Conservation (phyloP, 23 tunicate genomes). For the Styela plicata region DNA sequence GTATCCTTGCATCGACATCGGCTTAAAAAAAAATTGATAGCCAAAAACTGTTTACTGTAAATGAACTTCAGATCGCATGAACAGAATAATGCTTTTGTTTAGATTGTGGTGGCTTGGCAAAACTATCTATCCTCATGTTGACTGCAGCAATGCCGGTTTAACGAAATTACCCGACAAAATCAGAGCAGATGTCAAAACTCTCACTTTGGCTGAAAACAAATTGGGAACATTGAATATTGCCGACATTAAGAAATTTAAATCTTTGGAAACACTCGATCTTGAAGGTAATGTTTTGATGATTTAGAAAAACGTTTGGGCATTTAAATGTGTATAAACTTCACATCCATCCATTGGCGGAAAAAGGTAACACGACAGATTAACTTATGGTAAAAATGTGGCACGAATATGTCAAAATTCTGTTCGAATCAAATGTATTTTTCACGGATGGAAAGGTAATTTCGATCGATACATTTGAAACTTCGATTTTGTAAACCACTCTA, state of each 20-base stretch:
- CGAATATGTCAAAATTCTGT: neutral
- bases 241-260: constrained; percentile 14
- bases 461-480: too few species aligned
- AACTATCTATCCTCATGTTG: constrained; percentile 33
- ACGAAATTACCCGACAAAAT: constrained; percentile 38
- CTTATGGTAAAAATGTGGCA: too few species aligned
- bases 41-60: too few species aligned
- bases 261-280: constrained; percentile 21
- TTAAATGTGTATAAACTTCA: too few species aligned
- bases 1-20: too few species aligned
- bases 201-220: constrained; percentile 26
- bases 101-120: constrained; percentile 6
- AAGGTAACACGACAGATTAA: too few species aligned
- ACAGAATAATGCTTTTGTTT: neutral
- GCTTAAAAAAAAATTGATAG: too few species aligned
- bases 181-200: constrained; percentile 34
- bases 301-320: neutral
- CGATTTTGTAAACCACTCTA: too few species aligned
- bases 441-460: too few species aligned
- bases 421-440: too few species aligned
- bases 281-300: constrained; percentile 29
- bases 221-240: constrained; percentile 20
- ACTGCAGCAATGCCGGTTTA: constrained; percentile 37
- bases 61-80: too few species aligned
- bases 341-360: too few species aligned